phyloP scores from a whole-genome alignment of 2,888 invertebrate species.

The Meghimatium bilineatum region DNA sequence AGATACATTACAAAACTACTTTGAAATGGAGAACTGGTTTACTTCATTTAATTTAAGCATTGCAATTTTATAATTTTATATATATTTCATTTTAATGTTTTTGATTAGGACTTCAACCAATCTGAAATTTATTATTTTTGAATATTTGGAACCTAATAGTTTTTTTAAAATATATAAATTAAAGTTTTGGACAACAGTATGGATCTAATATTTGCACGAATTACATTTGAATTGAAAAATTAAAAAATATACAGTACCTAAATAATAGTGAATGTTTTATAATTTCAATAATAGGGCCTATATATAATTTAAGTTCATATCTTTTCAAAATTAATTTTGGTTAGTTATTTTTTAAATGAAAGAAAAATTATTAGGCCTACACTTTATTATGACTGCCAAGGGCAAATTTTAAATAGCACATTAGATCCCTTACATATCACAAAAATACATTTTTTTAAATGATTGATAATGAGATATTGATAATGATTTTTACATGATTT shows the following conservation, averaged over 20 bases:
- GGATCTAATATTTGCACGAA: background rate
- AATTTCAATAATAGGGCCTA: background rate
- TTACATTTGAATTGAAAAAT: background rate
- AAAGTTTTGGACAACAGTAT: background rate
- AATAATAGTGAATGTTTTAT: background rate
- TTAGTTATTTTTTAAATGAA: background rate
- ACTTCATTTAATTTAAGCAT: background rate
- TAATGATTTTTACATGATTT: too few relatives aligned
- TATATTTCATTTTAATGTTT: background rate
- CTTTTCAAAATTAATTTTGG: too few relatives aligned
- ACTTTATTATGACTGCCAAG: background rate
- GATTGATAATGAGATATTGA: background rate
- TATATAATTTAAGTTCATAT: background rate
- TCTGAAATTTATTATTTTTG: background rate
- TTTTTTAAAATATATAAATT: background rate
- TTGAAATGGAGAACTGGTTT: slow-evolving; percentile 3
- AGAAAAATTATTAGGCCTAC: background rate
- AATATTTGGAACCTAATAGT: background rate
- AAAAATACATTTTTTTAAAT: background rate
- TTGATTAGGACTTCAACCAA: background rate
- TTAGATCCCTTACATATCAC: background rate
- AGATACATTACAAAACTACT: background rate
- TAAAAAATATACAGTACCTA: background rate
- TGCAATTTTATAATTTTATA: background rate
- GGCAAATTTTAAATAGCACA: background rate